phyloP scores from a whole-genome alignment of 1,140 invertebrate species.

The Laupala kohalensis region DNA sequence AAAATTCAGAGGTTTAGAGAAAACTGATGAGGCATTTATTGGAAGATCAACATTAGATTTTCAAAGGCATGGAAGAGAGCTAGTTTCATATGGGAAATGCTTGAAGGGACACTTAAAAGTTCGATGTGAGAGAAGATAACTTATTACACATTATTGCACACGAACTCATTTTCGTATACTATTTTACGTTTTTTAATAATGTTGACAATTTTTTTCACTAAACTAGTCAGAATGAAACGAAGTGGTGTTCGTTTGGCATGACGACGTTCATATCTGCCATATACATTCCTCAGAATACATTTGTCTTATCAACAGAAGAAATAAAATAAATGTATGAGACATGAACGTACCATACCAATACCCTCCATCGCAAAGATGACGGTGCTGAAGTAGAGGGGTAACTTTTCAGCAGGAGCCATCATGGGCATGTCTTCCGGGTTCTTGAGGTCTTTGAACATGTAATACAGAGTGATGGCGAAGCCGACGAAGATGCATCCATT shows the following conservation, averaged over 20 bases:
- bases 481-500: slow-evolving; percentile 52
- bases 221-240: not conserved
- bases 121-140: too few species aligned
- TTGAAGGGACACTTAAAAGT: too few species aligned
- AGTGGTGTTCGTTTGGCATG: not conserved
- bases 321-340: not conserved
- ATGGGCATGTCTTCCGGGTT: not conserved
- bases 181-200: not conserved
- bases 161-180: too few species aligned
- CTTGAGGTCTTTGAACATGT: slow-evolving; percentile 41
- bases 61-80: too few species aligned
- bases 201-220: not conserved
- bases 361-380: slow-evolving; percentile 71
- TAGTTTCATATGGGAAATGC: too few species aligned
- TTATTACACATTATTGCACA: too few species aligned
- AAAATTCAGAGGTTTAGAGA: too few species aligned
- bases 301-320: not conserved
- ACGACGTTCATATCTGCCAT: not conserved
- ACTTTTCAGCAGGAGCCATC: not conserved
- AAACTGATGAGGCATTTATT: too few species aligned
- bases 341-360: slow-evolving; percentile 53
- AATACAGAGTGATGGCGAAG: slow-evolving; percentile 56
- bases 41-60: too few species aligned
- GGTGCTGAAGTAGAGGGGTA: slow-evolving; percentile 37
- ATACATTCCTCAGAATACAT: not conserved